A percentile compares a stretch with the other conserved stretches of the same genome.
Evolutionary conservation across 1,140 invertebrate genomes (phyloP).

Genomic region (Solenopsis invicta): DNA sequence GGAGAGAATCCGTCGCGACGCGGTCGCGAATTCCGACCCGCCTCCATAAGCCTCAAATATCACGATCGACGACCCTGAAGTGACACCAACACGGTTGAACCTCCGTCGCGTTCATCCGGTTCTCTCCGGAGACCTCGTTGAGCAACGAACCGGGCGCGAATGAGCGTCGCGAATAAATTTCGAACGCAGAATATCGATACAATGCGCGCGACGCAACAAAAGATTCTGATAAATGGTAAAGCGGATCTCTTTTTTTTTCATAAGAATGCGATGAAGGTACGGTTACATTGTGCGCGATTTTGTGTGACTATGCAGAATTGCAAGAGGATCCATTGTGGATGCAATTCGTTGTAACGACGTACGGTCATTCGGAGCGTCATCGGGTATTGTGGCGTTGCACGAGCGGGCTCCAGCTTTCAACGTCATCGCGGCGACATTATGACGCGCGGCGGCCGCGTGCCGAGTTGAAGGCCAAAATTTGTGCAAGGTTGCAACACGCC

Average conservation of each 20-base stretch:
- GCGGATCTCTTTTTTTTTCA: neutral
- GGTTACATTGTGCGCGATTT: conserved; percentile 8
- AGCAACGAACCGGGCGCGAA: neutral
- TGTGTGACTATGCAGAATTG: conserved; percentile 39
- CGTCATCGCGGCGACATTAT: neutral
- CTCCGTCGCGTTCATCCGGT: conserved; percentile 60
- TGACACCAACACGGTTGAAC: conserved; percentile 61
- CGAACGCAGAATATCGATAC: neutral
- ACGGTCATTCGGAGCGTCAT: conserved; percentile 4
- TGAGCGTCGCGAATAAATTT: conserved; percentile 15
- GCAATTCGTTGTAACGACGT: conserved; percentile 26
- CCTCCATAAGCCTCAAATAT: conserved; percentile 72
- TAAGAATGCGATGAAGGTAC: neutral
- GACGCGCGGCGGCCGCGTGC: conserved; percentile 15
- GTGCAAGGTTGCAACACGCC: conserved; percentile 24
- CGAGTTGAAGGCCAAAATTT: conserved; percentile 37
- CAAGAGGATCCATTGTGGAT: conserved; percentile 13
- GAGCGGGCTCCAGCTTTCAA: neutral
- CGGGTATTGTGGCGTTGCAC: neutral
- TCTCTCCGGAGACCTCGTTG: conserved; percentile 18
- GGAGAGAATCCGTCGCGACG: conserved; percentile 71
- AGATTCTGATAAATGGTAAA: conserved; percentile 20
- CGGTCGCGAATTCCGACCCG: conserved; percentile 71
- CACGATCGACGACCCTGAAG: conserved; percentile 66
- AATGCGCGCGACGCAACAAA: neutral